Evolutionary conservation across 2,888 invertebrate genomes (phyloP).

Genomic region (Tiliacea citrago): DNA sequence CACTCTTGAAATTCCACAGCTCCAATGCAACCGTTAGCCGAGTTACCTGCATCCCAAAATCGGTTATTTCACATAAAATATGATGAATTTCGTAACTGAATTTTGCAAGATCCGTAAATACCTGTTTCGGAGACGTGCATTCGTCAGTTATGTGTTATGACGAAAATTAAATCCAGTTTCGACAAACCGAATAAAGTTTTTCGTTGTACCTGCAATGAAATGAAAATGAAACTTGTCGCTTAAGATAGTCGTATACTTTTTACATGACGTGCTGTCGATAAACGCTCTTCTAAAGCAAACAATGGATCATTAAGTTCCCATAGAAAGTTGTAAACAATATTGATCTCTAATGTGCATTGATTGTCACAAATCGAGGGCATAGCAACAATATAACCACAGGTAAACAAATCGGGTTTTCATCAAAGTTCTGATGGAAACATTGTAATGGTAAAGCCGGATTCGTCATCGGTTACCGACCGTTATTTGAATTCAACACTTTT

Average conservation of each 20-base stretch:
- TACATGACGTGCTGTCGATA: conserved; percentile 45
- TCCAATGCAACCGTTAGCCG: conserved; percentile 43
- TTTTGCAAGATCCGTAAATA: conserved; percentile 5
- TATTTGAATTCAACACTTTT: conserved; percentile 22
- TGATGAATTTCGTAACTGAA: conserved; percentile 9
- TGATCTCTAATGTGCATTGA: conserved; percentile 68
- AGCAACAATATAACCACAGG: conserved; percentile 52
- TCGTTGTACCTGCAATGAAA: conserved; percentile 31
- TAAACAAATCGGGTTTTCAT: conserved; percentile 32
- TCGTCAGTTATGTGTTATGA: neutral
- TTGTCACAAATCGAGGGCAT: conserved; percentile 66
- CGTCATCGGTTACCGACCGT: conserved; percentile 28
- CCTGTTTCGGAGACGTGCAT: conserved; percentile 6
- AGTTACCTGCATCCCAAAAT: conserved; percentile 36
- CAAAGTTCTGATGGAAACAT: conserved; percentile 14
- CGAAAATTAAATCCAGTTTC: conserved; percentile 31
- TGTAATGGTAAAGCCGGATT: conserved; percentile 14
- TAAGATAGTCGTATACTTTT: conserved; percentile 42
- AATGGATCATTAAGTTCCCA: conserved; percentile 80
- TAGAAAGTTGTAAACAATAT: conserved; percentile 85
- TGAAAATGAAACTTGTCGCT: conserved; percentile 62
- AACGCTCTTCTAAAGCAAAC: conserved; percentile 65
- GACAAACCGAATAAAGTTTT: neutral
- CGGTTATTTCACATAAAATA: conserved; percentile 15
- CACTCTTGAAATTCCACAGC: conserved; percentile 49